Base-by-base conservation (phyloP, 2,888 invertebrate genomes). In the Rhamphomyia laevipes region DNA sequence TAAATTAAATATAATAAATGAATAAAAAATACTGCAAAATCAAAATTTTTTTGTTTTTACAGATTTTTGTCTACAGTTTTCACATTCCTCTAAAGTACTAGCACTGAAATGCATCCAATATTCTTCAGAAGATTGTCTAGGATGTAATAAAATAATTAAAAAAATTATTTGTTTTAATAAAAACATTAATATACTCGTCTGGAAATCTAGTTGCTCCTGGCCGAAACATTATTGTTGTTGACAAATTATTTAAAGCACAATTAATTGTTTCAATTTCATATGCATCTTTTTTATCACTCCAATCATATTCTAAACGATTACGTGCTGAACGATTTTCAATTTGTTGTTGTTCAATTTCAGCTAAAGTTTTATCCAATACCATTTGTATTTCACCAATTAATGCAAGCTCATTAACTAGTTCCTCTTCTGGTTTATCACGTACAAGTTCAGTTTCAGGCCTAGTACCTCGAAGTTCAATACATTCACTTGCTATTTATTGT, bases 211-310 rank as follows among this genome's bases (percentile, higher is more conserved):
- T 83, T 1, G 88, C 77, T 21, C 92, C 93, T 7, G 86, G 82
- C 64, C 82, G 81, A 65, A 87, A 89, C 72, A 90, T 70, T 48
- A 89, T 77, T 17, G 77, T 80, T 43, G 73, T 76, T 0, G 84
- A 85, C 60, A 76, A 76, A 45, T 86, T 81, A 52, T 78, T 81
- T 7, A 92, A 72, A 11, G 80, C 75, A 40, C 82, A 73, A 63
- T 84, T 85, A 1, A 70, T 68, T 0, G 82, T 69, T 59, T 92
- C 92, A 4, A 87, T 81, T 56, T 83, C 79, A 60, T 86, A 82
- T 0, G 90, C 80, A 63, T 86, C 81, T 50, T 78, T 77, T 71
- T 94, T 94, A 63, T 93, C 90, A 59, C 90, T 90, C 90, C 91
- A 93, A 65, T 93, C 92, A 61, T 81, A 84, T 70, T 94, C 93